Base-by-base conservation (phyloP, 2,888 invertebrate genomes). In the Cremastobaeus sp. region DNA sequence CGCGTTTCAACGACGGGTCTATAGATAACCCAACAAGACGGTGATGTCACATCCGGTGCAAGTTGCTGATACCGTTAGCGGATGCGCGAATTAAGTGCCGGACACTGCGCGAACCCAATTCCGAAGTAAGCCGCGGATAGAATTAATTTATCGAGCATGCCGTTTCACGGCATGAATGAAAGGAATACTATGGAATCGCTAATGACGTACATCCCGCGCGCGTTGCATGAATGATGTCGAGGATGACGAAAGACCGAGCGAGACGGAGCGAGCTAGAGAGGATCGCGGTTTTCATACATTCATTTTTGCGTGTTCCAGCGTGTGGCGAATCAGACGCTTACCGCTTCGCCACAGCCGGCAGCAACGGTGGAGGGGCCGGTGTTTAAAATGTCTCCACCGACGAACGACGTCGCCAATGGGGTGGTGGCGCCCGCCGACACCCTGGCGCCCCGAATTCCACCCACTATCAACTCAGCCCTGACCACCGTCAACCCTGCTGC, bases 321-420 rank as follows among this genome's bases (percentile, higher is more conserved):
- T 86, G 88, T 86, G 85, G 85, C 86, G 82, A 85, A 86, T 80
- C 85, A 85, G 84, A 84, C 86, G 83, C 86, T 85, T 82, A 85
- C 86, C 82, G 85, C 84, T 85, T 87, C 86, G 84, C 84, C 86
- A 85, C 87, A 86, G 80, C 84, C 87, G 83, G 85, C 84, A 82
- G 83, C 83, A 81, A 86, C 86, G 83, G 88, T 88, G 85, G 85
- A 88, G 84, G 84, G 84, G 83, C 85, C 86, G 84, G 85, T 86
- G 77, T 83, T 83, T 55, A 87, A 85, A 85, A 86, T 87, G 88
- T 86, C 86, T 83, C 86, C 86, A 84, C 85, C 90, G 77, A 90
- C 91, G 68, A 90, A 91, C 81, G 91, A 90, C 76, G 88, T 90
- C 79, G 89, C 90, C 59, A 91, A 90, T 83, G 89, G 89, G 76